Evolutionary conservation across 2,797 vertebrate species (phyloP).

Genomic region (Diplodus puntazzo): DNA sequence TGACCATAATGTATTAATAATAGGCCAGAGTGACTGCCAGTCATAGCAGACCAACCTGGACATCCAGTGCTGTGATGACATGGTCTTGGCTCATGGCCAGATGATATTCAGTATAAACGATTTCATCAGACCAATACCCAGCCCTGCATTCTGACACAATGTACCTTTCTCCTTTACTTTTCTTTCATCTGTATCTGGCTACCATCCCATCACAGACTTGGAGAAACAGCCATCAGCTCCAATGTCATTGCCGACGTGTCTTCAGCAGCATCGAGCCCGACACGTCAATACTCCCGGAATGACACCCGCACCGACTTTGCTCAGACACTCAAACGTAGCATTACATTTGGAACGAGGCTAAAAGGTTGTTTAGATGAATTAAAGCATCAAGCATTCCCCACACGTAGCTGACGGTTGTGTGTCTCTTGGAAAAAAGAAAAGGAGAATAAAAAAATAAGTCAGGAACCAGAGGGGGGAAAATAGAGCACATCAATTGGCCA

Average conservation of each 20-base stretch:
- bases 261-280: not conserved
- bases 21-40: not conserved
- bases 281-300: constrained; percentile 36
- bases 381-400: constrained; percentile 58
- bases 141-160: constrained; percentile 6
- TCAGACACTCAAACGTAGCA: constrained; percentile 22
- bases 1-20: not conserved
- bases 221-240: constrained; percentile 44
- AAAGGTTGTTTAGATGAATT: constrained; percentile 67
- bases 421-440: constrained; percentile 29
- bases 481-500: constrained; percentile 63
- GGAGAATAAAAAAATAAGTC: constrained; percentile 23
- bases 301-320: constrained; percentile 27
- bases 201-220: constrained; percentile 18
- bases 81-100: not conserved
- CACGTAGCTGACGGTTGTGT: constrained; percentile 54
- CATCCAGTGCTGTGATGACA: not conserved
- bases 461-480: constrained; percentile 48
- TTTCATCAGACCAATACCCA: not conserved
- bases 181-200: not conserved
- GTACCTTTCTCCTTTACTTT: constrained; percentile 4
- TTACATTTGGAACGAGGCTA: constrained; percentile 34
- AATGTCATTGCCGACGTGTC: constrained; percentile 50
- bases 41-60: not conserved
- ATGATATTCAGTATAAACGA: not conserved